These are phyloP conservation scores for Alethe castanea DNA, from an alignment of 2,113 vertebrate genomes.

Conservation along the genomic window DNA sequence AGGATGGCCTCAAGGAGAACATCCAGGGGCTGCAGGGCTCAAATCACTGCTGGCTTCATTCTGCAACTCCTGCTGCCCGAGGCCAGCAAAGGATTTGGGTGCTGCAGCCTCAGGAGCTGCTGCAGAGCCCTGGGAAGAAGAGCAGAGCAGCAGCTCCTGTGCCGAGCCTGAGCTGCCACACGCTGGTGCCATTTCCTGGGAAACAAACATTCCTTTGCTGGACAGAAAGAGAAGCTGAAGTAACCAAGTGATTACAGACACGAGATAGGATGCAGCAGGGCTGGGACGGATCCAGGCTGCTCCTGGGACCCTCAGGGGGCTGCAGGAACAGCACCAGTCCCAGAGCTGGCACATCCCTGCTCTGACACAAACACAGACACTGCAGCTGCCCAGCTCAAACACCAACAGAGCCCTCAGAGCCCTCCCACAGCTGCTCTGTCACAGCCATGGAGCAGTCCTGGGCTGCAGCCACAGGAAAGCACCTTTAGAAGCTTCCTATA, in stretches of 20 bases:
- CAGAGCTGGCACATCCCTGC: not conserved
- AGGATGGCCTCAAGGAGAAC: not conserved
- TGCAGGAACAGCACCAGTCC: not conserved
- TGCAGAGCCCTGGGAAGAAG: not conserved
- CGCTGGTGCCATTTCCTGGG: not conserved
- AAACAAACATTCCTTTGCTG: not conserved
- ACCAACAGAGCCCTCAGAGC: not conserved
- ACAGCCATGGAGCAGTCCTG: not conserved
- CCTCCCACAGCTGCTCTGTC: not conserved
- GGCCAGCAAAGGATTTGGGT: not conserved
- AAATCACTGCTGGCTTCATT: not conserved
- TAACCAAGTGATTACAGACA: not conserved
- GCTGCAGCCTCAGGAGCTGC: not conserved
- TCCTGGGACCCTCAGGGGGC: not conserved
- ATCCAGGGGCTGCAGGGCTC: not conserved
- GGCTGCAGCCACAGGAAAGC: not conserved
- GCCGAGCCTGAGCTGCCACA: not conserved
- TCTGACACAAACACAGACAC: not conserved
- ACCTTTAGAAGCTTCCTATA: not conserved
- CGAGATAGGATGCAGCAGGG: not conserved
- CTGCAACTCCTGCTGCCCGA: not conserved
- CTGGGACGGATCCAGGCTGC: not conserved
- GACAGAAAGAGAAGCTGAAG: not conserved
- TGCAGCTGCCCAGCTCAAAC: constrained; percentile 13
- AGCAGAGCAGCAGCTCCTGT: not conserved